Base-by-base conservation (phyloP, 2,113 vertebrate genomes). In the Meriones unguiculatus region DNA sequence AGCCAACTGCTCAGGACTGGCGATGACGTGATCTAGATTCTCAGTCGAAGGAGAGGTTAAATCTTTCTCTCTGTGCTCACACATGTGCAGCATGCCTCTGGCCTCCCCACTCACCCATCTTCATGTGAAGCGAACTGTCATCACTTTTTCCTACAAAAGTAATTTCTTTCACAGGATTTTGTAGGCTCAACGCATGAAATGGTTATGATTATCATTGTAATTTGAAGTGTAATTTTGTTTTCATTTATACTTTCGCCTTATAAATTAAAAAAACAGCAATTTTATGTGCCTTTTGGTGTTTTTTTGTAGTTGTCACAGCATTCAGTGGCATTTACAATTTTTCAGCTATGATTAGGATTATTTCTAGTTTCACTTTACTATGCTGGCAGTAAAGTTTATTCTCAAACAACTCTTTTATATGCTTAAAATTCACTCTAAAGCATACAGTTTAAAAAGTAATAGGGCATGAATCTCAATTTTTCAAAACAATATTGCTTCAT, bases 141-240 rank as follows among this genome's bases (percentile, higher is more conserved):
- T n/a, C 30, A n/a, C 50, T 15, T 64, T 64, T 46, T 87, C 41
- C 41, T 70, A 25, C 18, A 52, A 41, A 65, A 81, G 22, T 76
- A 18, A 35, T 86, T 89, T 57, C 65, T 96, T 80, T 50, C 90
- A 59, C 69, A 67, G 65, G 32, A 17, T 82, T 86, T 82, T 84
- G 59, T 18, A 72, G 50, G 30, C 67, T 50, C 18, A 87, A 30
- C 62, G 57, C 17, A 93, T 86, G 50, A 87, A 89, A 97, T 57
- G 73, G 5, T 73, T 38, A 32, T 65, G 28, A 64, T 64, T 90
- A 91, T 96, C 69, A 94, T 14, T 82, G 54, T 75, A 17, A 91
- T 85, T 94, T 90, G 50, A 93, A 90, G 13, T 77, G 41, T 73
- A 78, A n/a, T 67, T 70, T 92, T 85, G 80, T 91, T 93, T 94